Evolutionary conservation across 92 coral and sea anemone species (phyloP), one percentile per base, ranked within the genome.

Genomic region (Meandrina meandrites): DNA sequence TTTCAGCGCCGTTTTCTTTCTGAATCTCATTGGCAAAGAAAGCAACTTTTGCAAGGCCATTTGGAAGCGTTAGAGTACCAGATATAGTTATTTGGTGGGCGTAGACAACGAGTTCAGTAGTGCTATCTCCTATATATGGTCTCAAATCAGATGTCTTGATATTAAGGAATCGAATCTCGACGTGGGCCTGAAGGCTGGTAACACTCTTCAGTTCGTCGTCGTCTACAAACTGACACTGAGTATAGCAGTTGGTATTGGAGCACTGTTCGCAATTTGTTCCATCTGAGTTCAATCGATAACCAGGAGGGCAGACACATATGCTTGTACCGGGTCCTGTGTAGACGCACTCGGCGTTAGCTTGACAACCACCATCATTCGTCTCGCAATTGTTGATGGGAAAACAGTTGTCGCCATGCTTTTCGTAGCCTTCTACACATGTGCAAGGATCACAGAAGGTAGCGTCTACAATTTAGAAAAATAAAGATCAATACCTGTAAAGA

Each of bases 381-480:
- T 90, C 79, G 76, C 93, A 90, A 77, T 88, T 88, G 80, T 90
- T 90, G 83, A 90, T 88, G 40, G 93, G 91, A 82, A 90, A 87
- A 56, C 93, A 90, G 85, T 42, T 69, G 14, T 81, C 81, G 1
- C 90, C 90, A 1, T 54, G 81, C 70, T 22, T 60, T 13, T 68
- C 90, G 82, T 89, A 78, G 13, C 92, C 92, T 0, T 89, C 90
- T 31, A 80, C 90, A 80, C 92, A 89, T 35, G 90, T 30, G 76
- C 92, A 86, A 66, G 50, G 17, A 22, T 31, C 16, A 3, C 90
- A 87, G 75, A 87, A 87, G 1, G 8, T 45, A 19, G 90, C 88
- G 81, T 87, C 90, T 87, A 79, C 60, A 71, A 66, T 67, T 48
- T 47, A 47, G 34, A 48, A 9, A 30, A 75, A 53, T 30, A 37